Evolutionary conservation across 2,888 invertebrate genomes (phyloP).

Genomic region (Bugulina stolonifera): DNA sequence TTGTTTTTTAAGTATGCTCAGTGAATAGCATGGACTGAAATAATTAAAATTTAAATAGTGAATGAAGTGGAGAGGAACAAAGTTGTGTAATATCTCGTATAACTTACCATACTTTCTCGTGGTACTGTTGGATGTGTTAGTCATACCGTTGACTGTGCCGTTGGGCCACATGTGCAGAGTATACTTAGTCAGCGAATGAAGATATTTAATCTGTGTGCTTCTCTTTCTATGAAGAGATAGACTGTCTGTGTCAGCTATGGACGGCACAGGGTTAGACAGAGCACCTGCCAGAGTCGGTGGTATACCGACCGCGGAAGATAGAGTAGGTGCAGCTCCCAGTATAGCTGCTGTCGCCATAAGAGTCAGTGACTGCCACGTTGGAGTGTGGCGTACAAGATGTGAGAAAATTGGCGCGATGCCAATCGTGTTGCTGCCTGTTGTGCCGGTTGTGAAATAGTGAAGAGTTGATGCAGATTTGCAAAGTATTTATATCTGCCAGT

Average conservation of each 20-base stretch:
- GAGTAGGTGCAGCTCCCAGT: constrained; percentile 19
- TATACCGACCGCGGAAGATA: background rate
- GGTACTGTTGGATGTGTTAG: background rate
- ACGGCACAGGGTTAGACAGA: background rate
- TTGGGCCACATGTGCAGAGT: constrained; percentile 22
- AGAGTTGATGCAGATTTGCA: background rate
- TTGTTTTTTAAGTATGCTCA: too few relatives aligned
- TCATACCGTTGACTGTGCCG: constrained; percentile 13
- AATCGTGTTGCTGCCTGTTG: background rate
- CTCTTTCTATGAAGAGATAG: background rate
- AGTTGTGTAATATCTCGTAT: too few relatives aligned
- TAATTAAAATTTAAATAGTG: too few relatives aligned
- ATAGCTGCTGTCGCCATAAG: constrained; percentile 18
- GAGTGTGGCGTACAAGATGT: background rate
- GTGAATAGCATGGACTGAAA: too few relatives aligned
- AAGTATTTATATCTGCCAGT: background rate
- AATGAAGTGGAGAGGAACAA: too few relatives aligned
- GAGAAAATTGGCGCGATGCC: background rate
- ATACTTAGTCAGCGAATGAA: background rate
- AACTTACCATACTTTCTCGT: constrained; percentile 18
- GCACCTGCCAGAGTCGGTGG: background rate
- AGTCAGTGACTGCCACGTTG: background rate
- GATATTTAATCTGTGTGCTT: constrained; percentile 11
- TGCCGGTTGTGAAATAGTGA: background rate
- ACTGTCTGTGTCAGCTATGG: background rate